phyloP scores from a whole-genome alignment of 2,888 invertebrate genomes.

The Oxyscelio sp. region DNA sequence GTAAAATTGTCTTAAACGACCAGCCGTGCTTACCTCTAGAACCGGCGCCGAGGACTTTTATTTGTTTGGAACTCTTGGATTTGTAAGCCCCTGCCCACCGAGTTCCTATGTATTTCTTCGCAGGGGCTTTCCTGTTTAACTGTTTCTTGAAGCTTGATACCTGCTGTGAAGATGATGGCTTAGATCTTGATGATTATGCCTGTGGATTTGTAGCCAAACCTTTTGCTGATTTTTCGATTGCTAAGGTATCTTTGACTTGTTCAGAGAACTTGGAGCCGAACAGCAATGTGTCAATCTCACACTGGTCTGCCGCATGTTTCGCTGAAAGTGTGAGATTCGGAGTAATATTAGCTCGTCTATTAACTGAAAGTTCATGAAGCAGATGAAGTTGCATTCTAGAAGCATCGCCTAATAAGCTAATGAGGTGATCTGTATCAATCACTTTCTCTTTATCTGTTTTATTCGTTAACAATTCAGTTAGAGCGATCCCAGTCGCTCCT shows the following conservation, averaged over 20 bases:
- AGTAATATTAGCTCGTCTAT: neutral
- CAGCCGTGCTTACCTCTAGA: neutral
- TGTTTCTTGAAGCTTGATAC: no score
- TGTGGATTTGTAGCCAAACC: neutral
- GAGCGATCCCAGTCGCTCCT: neutral
- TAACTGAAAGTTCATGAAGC: neutral
- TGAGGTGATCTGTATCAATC: neutral
- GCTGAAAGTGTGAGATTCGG: neutral
- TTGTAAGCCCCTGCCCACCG: neutral
- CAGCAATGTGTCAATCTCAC: neutral
- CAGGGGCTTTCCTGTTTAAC: neutral
- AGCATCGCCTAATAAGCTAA: neutral
- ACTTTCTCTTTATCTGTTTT: neutral
- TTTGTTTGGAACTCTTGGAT: neutral
- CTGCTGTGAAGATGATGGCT: no score
- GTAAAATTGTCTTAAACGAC: no score
- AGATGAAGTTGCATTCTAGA: neutral
- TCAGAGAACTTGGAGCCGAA: slow-evolving; percentile 10
- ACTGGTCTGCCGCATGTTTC: slow-evolving; percentile 2
- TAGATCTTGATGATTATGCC: no score
- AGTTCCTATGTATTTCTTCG: neutral
- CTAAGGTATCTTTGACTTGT: slow-evolving; percentile 5
- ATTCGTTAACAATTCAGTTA: neutral
- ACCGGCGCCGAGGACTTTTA: neutral
- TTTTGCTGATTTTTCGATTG: slow-evolving; percentile 4